phyloP scores from a whole-genome alignment of 2,113 vertebrate species.

The Otocyon megalotis region DNA sequence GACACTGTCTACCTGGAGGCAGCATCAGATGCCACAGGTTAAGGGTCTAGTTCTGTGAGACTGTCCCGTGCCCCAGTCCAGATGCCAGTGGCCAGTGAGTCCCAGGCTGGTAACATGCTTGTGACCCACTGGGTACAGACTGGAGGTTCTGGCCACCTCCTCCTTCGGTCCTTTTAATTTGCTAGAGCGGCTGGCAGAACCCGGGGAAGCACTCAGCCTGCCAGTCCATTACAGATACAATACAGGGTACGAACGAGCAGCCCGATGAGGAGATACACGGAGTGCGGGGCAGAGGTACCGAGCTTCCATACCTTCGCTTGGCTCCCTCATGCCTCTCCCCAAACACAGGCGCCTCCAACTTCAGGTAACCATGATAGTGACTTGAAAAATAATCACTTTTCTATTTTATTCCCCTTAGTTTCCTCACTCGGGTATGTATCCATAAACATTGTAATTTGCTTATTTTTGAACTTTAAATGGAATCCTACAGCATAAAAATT shows the following conservation, averaged over 20 bases:
- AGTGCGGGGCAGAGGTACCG: background rate
- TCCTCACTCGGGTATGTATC: background rate
- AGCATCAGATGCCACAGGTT: background rate
- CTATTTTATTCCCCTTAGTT: background rate
- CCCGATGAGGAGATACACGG: background rate
- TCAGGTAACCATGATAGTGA: background rate
- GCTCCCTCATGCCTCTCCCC: background rate
- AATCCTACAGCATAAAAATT: background rate
- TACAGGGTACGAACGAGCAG: background rate
- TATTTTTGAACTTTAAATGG: background rate
- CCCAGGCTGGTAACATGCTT: background rate
- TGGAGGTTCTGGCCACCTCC: background rate
- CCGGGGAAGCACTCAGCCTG: background rate
- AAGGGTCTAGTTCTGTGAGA: background rate
- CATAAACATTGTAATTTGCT: background rate
- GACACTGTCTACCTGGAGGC: background rate
- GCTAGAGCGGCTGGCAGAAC: background rate
- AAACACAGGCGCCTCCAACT: background rate
- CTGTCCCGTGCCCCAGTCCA: background rate
- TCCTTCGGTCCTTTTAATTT: background rate
- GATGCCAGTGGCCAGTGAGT: background rate
- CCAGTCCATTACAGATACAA: background rate
- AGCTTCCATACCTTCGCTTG: background rate
- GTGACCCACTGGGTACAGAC: background rate
- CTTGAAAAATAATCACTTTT: background rate